Percentiles rank a stretch among this genome's conserved stretches.
Conservation (phyloP, 2,888 invertebrate genomes). For the Mimas tiliae region DNA sequence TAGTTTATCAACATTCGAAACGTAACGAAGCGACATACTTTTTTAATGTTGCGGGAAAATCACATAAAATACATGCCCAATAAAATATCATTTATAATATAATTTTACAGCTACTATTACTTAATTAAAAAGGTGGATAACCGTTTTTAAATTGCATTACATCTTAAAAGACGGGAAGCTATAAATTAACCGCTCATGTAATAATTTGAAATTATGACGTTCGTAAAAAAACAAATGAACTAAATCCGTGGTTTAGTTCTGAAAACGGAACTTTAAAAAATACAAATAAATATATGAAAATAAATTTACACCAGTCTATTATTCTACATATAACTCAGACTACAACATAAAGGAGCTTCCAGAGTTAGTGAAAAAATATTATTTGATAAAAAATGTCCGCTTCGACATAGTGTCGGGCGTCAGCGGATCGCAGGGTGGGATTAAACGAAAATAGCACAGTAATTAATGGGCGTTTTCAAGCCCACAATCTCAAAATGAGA, state of each 20-base stretch:
- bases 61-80: constrained; percentile 15
- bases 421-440: constrained; percentile 71
- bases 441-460: constrained; percentile 77
- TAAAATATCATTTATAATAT: constrained; percentile 34
- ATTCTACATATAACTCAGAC: neutral
- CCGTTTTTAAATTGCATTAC: constrained; percentile 7
- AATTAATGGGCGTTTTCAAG: constrained; percentile 74
- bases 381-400: constrained; percentile 50
- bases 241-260: neutral
- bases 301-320: neutral
- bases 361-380: constrained; percentile 12
- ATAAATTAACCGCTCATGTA: constrained; percentile 27
- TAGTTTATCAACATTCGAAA: constrained; percentile 42
- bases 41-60: constrained; percentile 10
- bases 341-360: neutral
- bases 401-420: constrained; percentile 66
- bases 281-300: neutral
- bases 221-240: neutral
- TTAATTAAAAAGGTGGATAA: constrained; percentile 25
- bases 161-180: constrained; percentile 28
- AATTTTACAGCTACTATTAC: constrained; percentile 25
- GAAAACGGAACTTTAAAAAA: neutral
- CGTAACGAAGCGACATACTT: constrained; percentile 30
- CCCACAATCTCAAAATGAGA: constrained; percentile 69
- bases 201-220: neutral